Conservation (phyloP, 2,888 invertebrate genomes). For the Clistopyga incitator region DNA sequence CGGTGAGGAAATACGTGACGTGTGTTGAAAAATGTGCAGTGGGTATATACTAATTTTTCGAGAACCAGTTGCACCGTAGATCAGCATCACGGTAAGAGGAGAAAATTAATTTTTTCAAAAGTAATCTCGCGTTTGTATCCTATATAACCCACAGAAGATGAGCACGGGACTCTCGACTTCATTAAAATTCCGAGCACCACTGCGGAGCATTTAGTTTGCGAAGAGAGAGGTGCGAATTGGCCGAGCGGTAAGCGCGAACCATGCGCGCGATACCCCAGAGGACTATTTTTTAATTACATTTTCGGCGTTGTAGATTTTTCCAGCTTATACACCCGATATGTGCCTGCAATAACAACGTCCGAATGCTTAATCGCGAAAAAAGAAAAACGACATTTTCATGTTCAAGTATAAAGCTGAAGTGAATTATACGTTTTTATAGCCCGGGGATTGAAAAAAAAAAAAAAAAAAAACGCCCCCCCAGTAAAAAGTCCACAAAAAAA, state of each 20-base stretch:
- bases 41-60: not conserved
- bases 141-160: constrained; percentile 29
- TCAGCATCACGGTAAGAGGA: constrained; percentile 9
- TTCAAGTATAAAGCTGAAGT: not conserved
- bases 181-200: constrained; percentile 75
- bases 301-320: constrained; percentile 19
- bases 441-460: not conserved
- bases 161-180: constrained; percentile 71
- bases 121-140: constrained; percentile 46
- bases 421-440: not conserved
- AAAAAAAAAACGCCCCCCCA: too few relatives aligned
- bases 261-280: constrained; percentile 68
- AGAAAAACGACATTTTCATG: not conserved
- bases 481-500: not conserved
- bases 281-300: constrained; percentile 69
- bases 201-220: constrained; percentile 73
- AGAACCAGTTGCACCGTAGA: not conserved
- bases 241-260: constrained; percentile 24
- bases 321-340: not conserved
- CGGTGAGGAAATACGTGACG: too few relatives aligned
- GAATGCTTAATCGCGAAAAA: not conserved
- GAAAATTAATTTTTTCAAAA: constrained; percentile 22
- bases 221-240: constrained; percentile 23
- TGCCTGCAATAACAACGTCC: not conserved
- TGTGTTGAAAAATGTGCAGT: not conserved